Evolutionary conservation across 64 coral and sea anemone genomes (phyloP).

Genomic region (Actinia tenebrosa): DNA sequence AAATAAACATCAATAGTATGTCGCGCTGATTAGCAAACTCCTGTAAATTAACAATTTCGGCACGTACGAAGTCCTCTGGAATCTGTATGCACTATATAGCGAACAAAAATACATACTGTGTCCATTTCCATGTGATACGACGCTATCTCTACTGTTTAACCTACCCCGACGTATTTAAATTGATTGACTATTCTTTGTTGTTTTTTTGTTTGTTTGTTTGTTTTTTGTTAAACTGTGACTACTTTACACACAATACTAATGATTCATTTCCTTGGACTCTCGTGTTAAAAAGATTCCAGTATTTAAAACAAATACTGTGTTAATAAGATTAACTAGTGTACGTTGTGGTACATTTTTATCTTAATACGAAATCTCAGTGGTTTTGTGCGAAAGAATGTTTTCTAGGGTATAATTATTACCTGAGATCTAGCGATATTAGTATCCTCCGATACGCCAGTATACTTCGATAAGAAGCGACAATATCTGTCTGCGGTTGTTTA

Average conservation of each 20-base stretch:
- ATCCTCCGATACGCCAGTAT: background rate
- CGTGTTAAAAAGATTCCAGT: background rate
- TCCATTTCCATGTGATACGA: background rate
- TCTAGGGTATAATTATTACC: background rate
- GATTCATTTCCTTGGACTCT: background rate
- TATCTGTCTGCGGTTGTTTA: background rate
- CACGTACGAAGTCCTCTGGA: background rate
- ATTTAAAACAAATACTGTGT: background rate
- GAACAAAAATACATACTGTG: background rate
- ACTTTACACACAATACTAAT: background rate
- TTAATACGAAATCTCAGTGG: background rate
- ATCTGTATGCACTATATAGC: background rate
- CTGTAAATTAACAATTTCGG: background rate
- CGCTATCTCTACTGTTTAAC: background rate
- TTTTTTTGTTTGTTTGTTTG: no score
- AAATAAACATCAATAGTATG: background rate
- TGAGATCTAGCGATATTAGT: background rate
- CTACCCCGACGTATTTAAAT: background rate
- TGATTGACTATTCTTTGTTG: background rate
- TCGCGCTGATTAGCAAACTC: background rate
- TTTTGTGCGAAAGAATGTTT: background rate
- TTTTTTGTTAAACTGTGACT: no score
- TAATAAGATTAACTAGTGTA: background rate
- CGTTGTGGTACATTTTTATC: background rate
- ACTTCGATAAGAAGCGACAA: background rate